Conservation (phyloP, 2,113 vertebrate genomes). For the Menura novaehollandiae region DNA sequence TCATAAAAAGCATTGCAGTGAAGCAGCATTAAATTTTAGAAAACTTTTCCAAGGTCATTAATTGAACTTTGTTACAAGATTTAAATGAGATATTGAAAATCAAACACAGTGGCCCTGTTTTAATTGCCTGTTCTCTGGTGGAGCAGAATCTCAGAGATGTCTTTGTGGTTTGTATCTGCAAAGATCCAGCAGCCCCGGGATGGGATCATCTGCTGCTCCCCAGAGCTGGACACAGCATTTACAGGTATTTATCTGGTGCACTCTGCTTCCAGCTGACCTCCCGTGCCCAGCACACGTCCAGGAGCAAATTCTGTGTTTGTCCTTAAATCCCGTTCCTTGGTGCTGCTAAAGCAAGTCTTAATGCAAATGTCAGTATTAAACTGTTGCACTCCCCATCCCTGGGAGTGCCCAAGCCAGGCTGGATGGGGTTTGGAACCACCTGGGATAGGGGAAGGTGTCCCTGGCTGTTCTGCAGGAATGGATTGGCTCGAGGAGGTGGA, state of each 20-base stretch:
- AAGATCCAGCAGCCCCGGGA: not conserved
- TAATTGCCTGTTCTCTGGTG: not conserved
- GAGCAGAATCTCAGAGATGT: not conserved
- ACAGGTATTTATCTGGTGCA: not conserved
- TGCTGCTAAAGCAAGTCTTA: not conserved
- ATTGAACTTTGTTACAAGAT: slow-evolving; percentile 21
- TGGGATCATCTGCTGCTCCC: not conserved
- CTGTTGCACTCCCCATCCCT: fast-evolving
- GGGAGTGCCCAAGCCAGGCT: not conserved
- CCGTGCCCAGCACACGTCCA: fast-evolving
- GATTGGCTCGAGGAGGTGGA: too few species aligned
- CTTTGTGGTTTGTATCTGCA: not conserved
- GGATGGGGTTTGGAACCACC: not conserved
- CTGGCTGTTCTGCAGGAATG: not conserved
- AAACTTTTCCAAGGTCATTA: slow-evolving; percentile 10
- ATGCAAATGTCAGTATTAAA: not conserved
- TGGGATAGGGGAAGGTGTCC: not conserved
- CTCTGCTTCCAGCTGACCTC: fast-evolving
- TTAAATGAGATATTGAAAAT: slow-evolving; percentile 58
- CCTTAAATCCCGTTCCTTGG: not conserved
- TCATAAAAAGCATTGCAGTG: not conserved
- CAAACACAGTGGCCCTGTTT: not conserved
- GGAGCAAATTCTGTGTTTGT: fast-evolving
- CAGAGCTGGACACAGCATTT: not conserved
- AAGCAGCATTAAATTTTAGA: not conserved